phyloP scores from a whole-genome alignment of 2,113 vertebrate species.

The Hemicordylus capensis region DNA sequence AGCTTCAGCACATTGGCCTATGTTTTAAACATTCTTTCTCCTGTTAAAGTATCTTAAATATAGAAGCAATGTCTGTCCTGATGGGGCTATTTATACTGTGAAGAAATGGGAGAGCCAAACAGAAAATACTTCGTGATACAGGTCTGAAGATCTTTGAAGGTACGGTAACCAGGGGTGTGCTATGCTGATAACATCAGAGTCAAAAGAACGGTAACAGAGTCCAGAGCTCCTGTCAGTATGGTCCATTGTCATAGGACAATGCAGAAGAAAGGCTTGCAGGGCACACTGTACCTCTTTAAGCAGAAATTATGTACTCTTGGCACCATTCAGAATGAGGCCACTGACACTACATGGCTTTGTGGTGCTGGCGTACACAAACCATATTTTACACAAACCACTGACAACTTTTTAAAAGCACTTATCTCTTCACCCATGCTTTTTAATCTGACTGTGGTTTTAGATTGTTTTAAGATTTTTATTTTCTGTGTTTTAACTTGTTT shows the following conservation, averaged over 20 bases:
- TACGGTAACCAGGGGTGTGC: background rate
- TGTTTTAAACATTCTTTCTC: conserved; percentile 48
- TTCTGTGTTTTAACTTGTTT: too few species aligned
- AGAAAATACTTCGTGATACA: conserved; percentile 20
- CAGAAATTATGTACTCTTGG: background rate
- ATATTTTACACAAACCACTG: background rate
- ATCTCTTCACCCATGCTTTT: too few species aligned
- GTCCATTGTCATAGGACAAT: background rate
- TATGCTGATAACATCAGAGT: background rate
- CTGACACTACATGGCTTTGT: background rate
- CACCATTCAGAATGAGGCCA: background rate
- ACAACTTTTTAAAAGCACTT: too few species aligned
- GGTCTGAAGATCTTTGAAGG: background rate
- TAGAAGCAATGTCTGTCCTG: conserved; percentile 61
- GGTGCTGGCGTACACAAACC: background rate
- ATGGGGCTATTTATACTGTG: conserved; percentile 53
- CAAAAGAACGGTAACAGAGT: background rate
- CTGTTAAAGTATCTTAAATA: conserved; percentile 59
- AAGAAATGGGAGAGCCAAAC: conserved; percentile 61
- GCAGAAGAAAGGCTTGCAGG: background rate
- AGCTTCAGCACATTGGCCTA: conserved; percentile 7
- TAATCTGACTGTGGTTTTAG: too few species aligned
- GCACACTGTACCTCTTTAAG: background rate
- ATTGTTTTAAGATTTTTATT: too few species aligned
- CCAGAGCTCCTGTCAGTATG: background rate